Base-by-base conservation (phyloP, 2,888 invertebrate genomes). In the Brenthis ino region DNA sequence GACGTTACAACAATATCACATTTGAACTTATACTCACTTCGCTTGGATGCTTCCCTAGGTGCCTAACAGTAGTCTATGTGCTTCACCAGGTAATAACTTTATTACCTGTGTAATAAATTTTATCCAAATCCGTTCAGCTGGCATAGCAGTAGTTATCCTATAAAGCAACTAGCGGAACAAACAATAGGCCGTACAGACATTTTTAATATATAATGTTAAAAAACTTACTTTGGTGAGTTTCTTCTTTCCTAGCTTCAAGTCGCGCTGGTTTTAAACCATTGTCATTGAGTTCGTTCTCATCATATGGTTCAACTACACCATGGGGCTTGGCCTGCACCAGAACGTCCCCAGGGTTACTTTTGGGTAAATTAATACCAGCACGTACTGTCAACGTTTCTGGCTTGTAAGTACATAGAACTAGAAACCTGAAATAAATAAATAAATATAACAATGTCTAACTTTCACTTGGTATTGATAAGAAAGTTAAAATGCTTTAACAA, bases 371-470 rank as follows among this genome's bases (percentile, higher is more conserved):
- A 78, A 96, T 95, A 79, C 96, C 96, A 43, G 97, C 97, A 75
- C 96, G 93, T 11, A 97, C 96, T 0, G 97, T 96, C 79, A 97
- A 93, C 43, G 96, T 96, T 82, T 97, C 96, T 1, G 97, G 96
- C 79, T 96, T 96, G 82, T 96, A 96, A 48, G 96, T 96, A 81
- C 97, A 97, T 14, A 97, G 93, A 1, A 97, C 97, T 65, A 97
- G 91, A 81, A 97, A 97, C 75, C 96, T 94, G 80, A 16, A 85
- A 84, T 24, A 11, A 50, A 16, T 37, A 60, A 4, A 20, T 54
- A 24, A 20, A 54, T 54, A 24, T 55, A 55, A n/a, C 43, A 50
- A 55, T 60, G 14, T 24, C 47, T 20, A 56, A 67, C 67, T 67
- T 67, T 67, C 67, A 56, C 67, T 50, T 48, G 20, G 33, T 37